A percentile compares a stretch with the other conserved stretches of the same genome.
These are phyloP conservation scores for Athene noctua DNA, from an alignment of 2,113 vertebrate species.

Conservation along the genomic window DNA sequence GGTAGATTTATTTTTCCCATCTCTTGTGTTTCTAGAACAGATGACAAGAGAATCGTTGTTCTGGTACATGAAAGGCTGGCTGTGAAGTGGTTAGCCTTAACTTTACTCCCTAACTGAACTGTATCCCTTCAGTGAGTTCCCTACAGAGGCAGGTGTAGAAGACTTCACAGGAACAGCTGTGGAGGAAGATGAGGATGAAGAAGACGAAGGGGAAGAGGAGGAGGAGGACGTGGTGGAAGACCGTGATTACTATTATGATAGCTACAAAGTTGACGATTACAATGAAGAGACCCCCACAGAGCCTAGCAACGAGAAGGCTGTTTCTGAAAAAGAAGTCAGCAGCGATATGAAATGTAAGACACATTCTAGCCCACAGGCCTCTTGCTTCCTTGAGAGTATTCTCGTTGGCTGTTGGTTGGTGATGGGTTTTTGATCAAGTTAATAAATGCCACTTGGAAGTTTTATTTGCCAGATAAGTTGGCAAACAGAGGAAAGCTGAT, in stretches of 20 bases:
- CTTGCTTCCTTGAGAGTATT: background rate
- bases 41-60: background rate
- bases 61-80: background rate
- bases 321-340: constrained; percentile 77
- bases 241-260: constrained; percentile 78
- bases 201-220: constrained; percentile 81
- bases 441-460: background rate
- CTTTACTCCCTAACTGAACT: background rate
- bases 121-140: constrained; percentile 76
- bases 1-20: background rate
- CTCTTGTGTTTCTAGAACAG: background rate
- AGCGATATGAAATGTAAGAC: constrained; percentile 89
- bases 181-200: constrained; percentile 77
- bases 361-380: background rate
- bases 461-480: constrained; percentile 43
- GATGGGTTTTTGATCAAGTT: background rate
- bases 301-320: constrained; percentile 53
- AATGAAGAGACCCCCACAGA: constrained; percentile 75
- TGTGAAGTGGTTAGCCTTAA: background rate
- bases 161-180: constrained; percentile 79
- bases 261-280: constrained; percentile 81
- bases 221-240: constrained; percentile 85
- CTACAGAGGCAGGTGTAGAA: constrained; percentile 80
- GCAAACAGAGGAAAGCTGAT: constrained; percentile 30
- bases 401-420: background rate